phyloP scores from a whole-genome alignment of 2,113 vertebrate species.

The Malurus cyaneus region DNA sequence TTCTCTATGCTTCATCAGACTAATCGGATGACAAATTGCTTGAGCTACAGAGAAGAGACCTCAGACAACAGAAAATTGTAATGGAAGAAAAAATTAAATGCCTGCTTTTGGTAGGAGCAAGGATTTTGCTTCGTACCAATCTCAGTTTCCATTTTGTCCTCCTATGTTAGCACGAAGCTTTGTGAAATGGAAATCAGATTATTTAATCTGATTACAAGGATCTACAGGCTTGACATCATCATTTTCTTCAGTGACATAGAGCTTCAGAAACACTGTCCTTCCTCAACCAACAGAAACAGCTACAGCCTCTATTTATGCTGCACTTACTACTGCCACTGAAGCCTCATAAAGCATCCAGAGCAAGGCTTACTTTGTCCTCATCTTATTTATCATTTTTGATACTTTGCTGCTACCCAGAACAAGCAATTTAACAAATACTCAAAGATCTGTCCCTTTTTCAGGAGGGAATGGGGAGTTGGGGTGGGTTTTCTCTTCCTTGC shows the following conservation, averaged over 20 bases:
- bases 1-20: constrained; percentile 75
- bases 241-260: not conserved
- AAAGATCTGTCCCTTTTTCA: not conserved
- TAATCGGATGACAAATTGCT: constrained; percentile 77
- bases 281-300: not conserved
- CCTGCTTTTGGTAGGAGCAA: constrained; percentile 4
- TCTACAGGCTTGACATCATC: not conserved
- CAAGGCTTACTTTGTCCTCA: not conserved
- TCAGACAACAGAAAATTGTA: constrained; percentile 65
- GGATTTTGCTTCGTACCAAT: not conserved
- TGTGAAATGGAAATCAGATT: constrained; percentile 17
- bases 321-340: not conserved
- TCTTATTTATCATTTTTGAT: constrained; percentile 17
- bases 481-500: not conserved
- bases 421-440: not conserved
- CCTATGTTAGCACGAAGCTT: not conserved
- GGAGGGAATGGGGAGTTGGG: not conserved
- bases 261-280: not conserved
- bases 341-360: not conserved
- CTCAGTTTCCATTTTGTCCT: not conserved
- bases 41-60: constrained; percentile 69
- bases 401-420: not conserved
- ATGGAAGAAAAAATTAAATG: constrained; percentile 37
- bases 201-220: constrained; percentile 35
- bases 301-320: not conserved